phyloP scores from a whole-genome alignment of 2,888 invertebrate species.

The Zygogramma bicolorata region DNA sequence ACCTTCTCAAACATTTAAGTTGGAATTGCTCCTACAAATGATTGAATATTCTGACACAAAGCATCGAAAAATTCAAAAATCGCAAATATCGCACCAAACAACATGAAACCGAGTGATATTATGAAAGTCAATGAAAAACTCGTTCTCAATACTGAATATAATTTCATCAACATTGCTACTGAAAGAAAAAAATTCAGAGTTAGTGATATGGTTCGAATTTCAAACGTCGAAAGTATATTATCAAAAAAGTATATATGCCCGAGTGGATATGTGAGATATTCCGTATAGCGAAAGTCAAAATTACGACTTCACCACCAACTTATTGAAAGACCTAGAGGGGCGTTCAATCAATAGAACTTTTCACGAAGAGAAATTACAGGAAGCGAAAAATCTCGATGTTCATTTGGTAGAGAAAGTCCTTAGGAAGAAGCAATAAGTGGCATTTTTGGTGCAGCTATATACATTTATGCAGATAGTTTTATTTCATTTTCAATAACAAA shows the following conservation, averaged over 20 bases:
- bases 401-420: no score
- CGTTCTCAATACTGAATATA: background rate
- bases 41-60: constrained; percentile 18
- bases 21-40: background rate
- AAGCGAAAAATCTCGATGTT: constrained; percentile 45
- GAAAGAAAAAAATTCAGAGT: background rate
- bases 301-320: constrained; percentile 55
- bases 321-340: constrained; percentile 49
- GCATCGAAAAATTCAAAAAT: background rate
- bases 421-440: no score
- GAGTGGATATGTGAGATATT: constrained; percentile 60
- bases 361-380: constrained; percentile 51
- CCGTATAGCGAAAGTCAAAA: constrained; percentile 50
- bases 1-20: background rate
- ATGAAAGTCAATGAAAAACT: background rate
- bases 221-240: background rate
- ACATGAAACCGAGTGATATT: background rate
- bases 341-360: constrained; percentile 51
- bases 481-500: no score
- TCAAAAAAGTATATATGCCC: background rate
- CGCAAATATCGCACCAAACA: background rate
- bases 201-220: background rate
- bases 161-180: background rate
- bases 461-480: no score
- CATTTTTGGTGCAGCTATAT: no score